Conservation (phyloP, 2,113 vertebrate genomes). For the Grammomys dolichurus region DNA sequence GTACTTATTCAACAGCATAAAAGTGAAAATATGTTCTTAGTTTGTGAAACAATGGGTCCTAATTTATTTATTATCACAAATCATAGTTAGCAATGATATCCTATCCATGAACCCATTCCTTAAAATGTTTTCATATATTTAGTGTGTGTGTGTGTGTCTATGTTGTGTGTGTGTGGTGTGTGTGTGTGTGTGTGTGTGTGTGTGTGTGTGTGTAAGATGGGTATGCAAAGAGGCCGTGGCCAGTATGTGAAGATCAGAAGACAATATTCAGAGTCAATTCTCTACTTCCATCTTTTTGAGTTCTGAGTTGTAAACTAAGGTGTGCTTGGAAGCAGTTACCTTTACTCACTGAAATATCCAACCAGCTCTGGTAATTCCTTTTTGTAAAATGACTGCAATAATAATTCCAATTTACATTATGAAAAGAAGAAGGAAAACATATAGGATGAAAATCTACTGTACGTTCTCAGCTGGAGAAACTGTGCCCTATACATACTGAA, state of each 20-base stretch:
- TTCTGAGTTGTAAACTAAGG: rapidly evolving
- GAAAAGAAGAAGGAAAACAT: neutral
- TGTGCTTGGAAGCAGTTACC: neutral
- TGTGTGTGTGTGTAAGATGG: neutral
- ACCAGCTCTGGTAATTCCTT: neutral
- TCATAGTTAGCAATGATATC: neutral
- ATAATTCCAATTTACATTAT: neutral
- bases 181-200: neutral
- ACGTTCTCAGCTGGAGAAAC: neutral
- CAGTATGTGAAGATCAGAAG: neutral
- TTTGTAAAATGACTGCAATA: neutral
- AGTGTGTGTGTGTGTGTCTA: neutral
- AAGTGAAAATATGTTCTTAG: neutral
- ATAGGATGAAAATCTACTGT: neutral
- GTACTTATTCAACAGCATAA: neutral
- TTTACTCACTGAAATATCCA: neutral
- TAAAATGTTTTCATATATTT: neutral
- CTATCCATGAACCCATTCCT: neutral
- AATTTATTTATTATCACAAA: neutral
- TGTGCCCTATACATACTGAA: neutral
- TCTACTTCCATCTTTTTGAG: neutral
- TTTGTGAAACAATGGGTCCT: neutral
- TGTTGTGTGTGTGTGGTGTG: neutral
- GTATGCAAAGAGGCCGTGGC: no score
- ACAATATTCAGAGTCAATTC: neutral